A percentile compares a stretch with the other conserved stretches of the same genome.
phyloP scores from a whole-genome alignment of 2,797 vertebrate genomes.

The Melanotaenia nigrans region DNA sequence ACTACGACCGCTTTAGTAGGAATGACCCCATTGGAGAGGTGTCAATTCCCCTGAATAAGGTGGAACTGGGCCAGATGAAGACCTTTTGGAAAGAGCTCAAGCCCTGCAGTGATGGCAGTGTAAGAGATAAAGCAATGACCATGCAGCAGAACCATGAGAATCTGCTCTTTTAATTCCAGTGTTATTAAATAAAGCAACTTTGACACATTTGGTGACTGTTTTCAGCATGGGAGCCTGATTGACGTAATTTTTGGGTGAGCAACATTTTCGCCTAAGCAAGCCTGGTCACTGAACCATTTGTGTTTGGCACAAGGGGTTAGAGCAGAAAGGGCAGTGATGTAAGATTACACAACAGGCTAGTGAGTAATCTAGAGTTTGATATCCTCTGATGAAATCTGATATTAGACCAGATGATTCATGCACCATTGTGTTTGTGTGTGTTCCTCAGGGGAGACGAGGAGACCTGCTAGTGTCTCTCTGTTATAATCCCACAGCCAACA shows the following conservation, averaged over 20 bases:
- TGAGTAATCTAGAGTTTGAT: constrained; percentile 59
- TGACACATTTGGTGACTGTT: constrained; percentile 28
- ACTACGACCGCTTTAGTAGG: constrained; percentile 98
- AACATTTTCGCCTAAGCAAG: constrained; percentile 20
- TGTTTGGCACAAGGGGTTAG: constrained; percentile 44
- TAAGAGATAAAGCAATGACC: constrained; percentile 80
- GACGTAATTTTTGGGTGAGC: constrained; percentile 31
- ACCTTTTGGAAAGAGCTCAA: constrained; percentile 99
- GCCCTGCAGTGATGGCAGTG: constrained; percentile 97
- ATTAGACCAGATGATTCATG: constrained; percentile 52
- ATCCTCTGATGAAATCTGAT: constrained; percentile 60
- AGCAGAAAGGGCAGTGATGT: constrained; percentile 56
- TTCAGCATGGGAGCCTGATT: constrained; percentile 31
- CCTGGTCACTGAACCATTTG: constrained; percentile 47
- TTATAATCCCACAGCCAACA: constrained; percentile 98
- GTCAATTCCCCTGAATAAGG: constrained; percentile 96
- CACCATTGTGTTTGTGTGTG: constrained; percentile 32
- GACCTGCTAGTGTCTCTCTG: constrained; percentile 90
- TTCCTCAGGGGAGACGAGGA: constrained; percentile 88
- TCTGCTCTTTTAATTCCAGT: constrained; percentile 24
- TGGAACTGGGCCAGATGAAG: constrained; percentile 97
- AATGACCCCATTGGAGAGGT: constrained; percentile 99
- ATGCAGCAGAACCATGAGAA: not conserved
- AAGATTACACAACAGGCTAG: constrained; percentile 49
- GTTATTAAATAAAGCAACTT: constrained; percentile 24